Conservation (phyloP, 2,888 invertebrate species). For the Ophion ventricosus region DNA sequence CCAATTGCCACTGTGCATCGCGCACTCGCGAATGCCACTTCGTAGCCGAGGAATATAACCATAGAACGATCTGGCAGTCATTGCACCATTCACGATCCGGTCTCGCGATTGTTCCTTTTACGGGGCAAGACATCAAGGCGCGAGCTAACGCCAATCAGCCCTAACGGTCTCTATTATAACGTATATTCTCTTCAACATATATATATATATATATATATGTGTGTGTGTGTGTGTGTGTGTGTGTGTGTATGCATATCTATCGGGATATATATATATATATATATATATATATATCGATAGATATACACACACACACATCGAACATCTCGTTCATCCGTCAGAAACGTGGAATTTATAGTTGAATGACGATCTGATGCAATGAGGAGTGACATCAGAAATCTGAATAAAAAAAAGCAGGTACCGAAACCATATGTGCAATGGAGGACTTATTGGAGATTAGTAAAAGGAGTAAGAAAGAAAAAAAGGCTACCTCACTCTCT, state of each 20-base stretch:
- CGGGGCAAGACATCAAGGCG: slow-evolving; percentile 22
- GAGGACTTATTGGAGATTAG: slow-evolving; percentile 28
- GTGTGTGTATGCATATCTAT: no score
- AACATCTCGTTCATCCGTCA: slow-evolving; percentile 36
- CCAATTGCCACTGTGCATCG: slow-evolving; percentile 65
- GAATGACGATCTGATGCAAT: slow-evolving; percentile 30
- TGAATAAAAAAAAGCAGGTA: slow-evolving; percentile 5
- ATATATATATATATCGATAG: not conserved
- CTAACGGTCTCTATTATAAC: slow-evolving; percentile 57
- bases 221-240: no score
- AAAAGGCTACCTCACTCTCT: not conserved
- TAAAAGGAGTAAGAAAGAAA: not conserved
- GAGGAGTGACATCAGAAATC: slow-evolving; percentile 17
- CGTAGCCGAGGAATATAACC: slow-evolving; percentile 38
- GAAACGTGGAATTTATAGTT: slow-evolving; percentile 4
- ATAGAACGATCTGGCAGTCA: slow-evolving; percentile 49
- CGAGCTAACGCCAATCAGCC: slow-evolving; percentile 52
- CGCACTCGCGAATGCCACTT: not conserved
- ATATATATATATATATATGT: not conserved
- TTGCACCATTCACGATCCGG: slow-evolving; percentile 48
- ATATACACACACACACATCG: not conserved
- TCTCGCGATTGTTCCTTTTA: slow-evolving; percentile 58
- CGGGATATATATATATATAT: not conserved
- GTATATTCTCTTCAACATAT: slow-evolving; percentile 31
- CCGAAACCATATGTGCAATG: not conserved